Evolutionary conservation across 2,888 invertebrate genomes (phyloP).

Genomic region (Drosophila tanythrix): DNA sequence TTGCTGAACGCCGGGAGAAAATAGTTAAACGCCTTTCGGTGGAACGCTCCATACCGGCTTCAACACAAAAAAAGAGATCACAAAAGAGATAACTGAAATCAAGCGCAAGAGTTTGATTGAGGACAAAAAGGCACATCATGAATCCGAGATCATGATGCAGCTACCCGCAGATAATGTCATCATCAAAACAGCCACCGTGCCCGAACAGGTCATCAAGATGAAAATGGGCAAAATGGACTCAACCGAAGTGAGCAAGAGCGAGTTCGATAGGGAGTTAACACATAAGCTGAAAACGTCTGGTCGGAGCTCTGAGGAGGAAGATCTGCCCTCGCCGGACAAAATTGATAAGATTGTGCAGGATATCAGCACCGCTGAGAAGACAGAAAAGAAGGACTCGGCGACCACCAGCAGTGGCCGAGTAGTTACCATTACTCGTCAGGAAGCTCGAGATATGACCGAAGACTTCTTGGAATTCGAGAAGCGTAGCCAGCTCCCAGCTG

Average conservation of each 20-base stretch:
- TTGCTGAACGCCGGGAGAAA: conserved; percentile 91
- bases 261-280: conserved; percentile 84
- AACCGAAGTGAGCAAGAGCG: conserved; percentile 83
- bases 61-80: conserved; percentile 90
- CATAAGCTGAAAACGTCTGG: conserved; percentile 84
- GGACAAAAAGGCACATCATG: conserved; percentile 85
- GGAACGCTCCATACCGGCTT: conserved; percentile 89
- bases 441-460: conserved; percentile 80
- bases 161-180: conserved; percentile 85
- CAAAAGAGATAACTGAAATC: conserved; percentile 90
- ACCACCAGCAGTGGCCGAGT: conserved; percentile 58
- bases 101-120: conserved; percentile 87
- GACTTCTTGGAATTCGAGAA: conserved; percentile 81
- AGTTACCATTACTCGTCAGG: conserved; percentile 69
- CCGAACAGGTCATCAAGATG: conserved; percentile 84
- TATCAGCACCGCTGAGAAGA: conserved; percentile 65
- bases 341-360: conserved; percentile 72
- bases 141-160: conserved; percentile 85
- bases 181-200: conserved; percentile 82
- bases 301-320: conserved; percentile 78
- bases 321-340: conserved; percentile 64
- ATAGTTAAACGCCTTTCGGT: conserved; percentile 90
- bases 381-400: conserved; percentile 56
- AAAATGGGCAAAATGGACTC: conserved; percentile 84
- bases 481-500: conserved; percentile 70